Evolutionary conservation across 2,888 invertebrate genomes (phyloP).

Genomic region (Drosophila meridiana): DNA sequence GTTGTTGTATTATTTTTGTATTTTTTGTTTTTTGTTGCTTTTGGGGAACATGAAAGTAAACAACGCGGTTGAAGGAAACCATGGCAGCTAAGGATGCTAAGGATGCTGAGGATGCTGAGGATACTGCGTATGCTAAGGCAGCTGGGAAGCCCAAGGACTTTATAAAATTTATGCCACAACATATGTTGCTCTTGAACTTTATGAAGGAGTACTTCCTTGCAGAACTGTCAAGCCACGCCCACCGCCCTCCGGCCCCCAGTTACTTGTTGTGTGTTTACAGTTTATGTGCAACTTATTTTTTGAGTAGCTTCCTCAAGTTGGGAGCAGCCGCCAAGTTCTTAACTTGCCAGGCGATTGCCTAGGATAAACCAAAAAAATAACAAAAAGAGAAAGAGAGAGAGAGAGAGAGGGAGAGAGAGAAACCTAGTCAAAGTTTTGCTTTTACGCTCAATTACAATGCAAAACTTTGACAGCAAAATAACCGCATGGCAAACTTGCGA

Average conservation of each 20-base stretch:
- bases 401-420: background rate
- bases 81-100: slow-evolving; percentile 6
- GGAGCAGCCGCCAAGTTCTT: slow-evolving; percentile 58
- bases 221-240: slow-evolving; percentile 9
- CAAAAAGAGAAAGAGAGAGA: background rate
- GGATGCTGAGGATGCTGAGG: background rate
- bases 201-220: slow-evolving; percentile 41
- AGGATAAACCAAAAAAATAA: slow-evolving; percentile 17
- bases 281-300: slow-evolving; percentile 68
- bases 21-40: slow-evolving; percentile 21
- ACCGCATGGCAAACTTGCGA: slow-evolving; percentile 73
- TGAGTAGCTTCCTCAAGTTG: slow-evolving; percentile 78
- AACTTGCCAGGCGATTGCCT: slow-evolving; percentile 33
- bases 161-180: slow-evolving; percentile 77
- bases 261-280: slow-evolving; percentile 64
- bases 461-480: slow-evolving; percentile 79
- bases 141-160: slow-evolving; percentile 49
- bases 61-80: slow-evolving; percentile 11
- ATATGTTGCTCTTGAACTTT: slow-evolving; percentile 79
- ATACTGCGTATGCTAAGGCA: background rate
- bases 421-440: slow-evolving; percentile 73
- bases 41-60: slow-evolving; percentile 65
- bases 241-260: background rate
- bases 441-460: slow-evolving; percentile 81
- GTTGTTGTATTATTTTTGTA: slow-evolving; percentile 1